phyloP scores from a whole-genome alignment of 2,888 invertebrate genomes.

The Phalera bucephala region DNA sequence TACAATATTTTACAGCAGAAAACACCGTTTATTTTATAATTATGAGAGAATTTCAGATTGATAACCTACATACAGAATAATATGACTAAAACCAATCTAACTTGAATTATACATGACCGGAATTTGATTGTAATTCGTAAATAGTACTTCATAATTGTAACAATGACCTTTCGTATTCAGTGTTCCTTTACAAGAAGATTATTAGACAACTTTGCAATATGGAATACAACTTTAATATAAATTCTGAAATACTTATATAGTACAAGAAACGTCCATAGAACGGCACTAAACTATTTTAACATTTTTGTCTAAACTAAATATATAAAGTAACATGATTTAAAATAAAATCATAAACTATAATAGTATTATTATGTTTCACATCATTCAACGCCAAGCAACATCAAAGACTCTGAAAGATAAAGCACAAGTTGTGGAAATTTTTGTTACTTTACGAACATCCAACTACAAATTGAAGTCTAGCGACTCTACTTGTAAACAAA shows the following conservation, averaged over 20 bases:
- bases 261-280: constrained; percentile 68
- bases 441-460: constrained; percentile 63
- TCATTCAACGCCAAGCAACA: constrained; percentile 78
- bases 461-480: constrained; percentile 77
- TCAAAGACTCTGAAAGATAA: constrained; percentile 70
- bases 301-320: constrained; percentile 74
- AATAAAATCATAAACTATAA: constrained; percentile 64
- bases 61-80: constrained; percentile 82
- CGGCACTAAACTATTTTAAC: constrained; percentile 75
- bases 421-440: constrained; percentile 64
- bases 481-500: constrained; percentile 70
- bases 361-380: constrained; percentile 67
- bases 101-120: constrained; percentile 74
- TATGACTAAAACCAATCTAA: constrained; percentile 82
- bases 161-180: constrained; percentile 54
- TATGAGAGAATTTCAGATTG: constrained; percentile 84
- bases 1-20: constrained; percentile 69
- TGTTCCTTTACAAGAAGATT: constrained; percentile 75
- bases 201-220: constrained; percentile 65
- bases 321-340: constrained; percentile 69
- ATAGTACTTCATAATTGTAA: constrained; percentile 38
- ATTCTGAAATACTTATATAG: constrained; percentile 64
- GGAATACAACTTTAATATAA: constrained; percentile 67
- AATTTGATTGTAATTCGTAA: constrained; percentile 57
- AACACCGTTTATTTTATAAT: constrained; percentile 85